These are phyloP conservation scores for Mythimna vitellina DNA, from an alignment of 2,888 invertebrate genomes.

Conservation along the genomic window DNA sequence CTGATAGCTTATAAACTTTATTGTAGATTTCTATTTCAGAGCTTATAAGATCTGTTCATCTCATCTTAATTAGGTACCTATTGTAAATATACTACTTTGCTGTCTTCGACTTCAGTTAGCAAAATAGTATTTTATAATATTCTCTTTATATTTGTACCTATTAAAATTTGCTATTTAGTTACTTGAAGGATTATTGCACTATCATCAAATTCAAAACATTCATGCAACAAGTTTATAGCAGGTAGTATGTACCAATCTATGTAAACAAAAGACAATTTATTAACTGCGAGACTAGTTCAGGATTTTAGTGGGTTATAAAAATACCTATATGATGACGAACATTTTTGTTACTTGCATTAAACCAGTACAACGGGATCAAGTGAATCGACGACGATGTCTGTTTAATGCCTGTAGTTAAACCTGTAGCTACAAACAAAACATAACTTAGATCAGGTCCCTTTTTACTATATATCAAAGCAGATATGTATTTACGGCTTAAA, in stretches of 20 bases:
- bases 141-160: neutral
- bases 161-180: neutral
- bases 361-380: conserved; percentile 13
- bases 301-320: neutral
- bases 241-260: neutral
- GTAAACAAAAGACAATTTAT: conserved; percentile 3
- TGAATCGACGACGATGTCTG: neutral
- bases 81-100: neutral
- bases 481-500: neutral
- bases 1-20: neutral
- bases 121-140: neutral
- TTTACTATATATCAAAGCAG: neutral
- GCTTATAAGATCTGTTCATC: neutral
- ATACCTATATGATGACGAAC: neutral
- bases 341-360: conserved; percentile 11
- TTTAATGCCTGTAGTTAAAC: neutral
- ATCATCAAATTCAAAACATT: conserved; percentile 1
- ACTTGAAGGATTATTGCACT: neutral
- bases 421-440: neutral
- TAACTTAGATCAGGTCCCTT: neutral
- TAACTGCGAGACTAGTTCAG: neutral
- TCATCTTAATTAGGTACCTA: neutral
- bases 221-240: neutral
- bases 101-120: no score
- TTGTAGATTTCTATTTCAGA: neutral